Conservation (phyloP, 2,797 vertebrate genomes). For the Rachycentron canadum region DNA sequence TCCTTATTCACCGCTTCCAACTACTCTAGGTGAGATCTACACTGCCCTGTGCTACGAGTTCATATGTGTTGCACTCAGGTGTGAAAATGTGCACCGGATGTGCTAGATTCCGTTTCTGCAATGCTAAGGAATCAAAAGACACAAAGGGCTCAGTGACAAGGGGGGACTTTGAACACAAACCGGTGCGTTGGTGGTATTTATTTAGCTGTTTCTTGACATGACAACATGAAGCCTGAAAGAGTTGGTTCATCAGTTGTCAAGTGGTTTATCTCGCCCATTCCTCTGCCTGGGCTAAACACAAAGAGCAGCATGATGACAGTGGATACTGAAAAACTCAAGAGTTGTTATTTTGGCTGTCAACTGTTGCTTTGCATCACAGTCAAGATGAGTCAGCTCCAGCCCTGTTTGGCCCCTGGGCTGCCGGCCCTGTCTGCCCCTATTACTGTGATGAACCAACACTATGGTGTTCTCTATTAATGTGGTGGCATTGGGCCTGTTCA, state of each 20-base stretch:
- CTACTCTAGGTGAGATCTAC: slow-evolving; percentile 56
- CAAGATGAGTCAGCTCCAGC: slow-evolving; percentile 66
- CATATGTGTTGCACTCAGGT: neutral
- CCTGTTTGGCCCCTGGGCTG: slow-evolving; percentile 50
- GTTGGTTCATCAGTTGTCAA: slow-evolving; percentile 32
- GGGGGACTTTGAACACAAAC: slow-evolving; percentile 2
- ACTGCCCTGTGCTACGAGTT: neutral
- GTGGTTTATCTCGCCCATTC: slow-evolving; percentile 2
- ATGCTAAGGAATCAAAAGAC: neutral
- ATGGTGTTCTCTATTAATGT: slow-evolving; percentile 58
- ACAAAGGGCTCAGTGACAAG: neutral
- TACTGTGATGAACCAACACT: slow-evolving; percentile 64
- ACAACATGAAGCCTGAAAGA: neutral
- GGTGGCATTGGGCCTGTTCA: slow-evolving; percentile 30
- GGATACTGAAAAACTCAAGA: slow-evolving; percentile 26
- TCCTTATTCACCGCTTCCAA: neutral
- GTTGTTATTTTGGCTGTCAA: slow-evolving; percentile 68
- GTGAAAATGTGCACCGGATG: neutral
- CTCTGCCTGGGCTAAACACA: slow-evolving; percentile 12
- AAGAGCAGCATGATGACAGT: slow-evolving; percentile 6
- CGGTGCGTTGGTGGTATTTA: neutral
- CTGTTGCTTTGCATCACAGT: slow-evolving; percentile 69
- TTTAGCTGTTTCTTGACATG: neutral
- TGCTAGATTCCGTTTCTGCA: neutral
- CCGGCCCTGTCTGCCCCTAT: slow-evolving; percentile 59